Base-by-base conservation (phyloP, 2,888 invertebrate species). In the Thelaira solivaga region DNA sequence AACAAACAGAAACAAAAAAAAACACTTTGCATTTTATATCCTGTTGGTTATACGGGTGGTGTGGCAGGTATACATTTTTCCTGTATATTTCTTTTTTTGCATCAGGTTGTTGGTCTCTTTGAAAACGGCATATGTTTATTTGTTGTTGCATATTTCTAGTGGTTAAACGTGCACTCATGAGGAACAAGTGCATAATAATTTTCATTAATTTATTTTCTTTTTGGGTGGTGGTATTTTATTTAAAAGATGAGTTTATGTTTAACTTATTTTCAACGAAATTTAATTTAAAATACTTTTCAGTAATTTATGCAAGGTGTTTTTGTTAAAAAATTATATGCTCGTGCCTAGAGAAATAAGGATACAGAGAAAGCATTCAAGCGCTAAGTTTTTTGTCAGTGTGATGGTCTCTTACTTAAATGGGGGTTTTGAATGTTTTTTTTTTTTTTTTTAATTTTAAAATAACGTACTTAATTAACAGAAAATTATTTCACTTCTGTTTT, bases 181-280 rank as follows among this genome's bases (percentile, higher is more conserved):
- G 80, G 80, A 80, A 80, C 80, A 80, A 80, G 80, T 80, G 76
- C 57, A 64, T 47, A 62, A 20, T n/a, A n/a, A n/a, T n/a, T 51
- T 51, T 67, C 36, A 36, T 10, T 47, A 0, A 10, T 7, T 39
- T 31, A 59, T 20, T 39, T 68, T 31, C 31, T 13, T 55, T 18
- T 64, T 18, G 73, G 77, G 69, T 68, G 73, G 68, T 31, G 18
- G 43, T 16, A 2, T 51, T 26, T 47, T 8, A 5, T 13, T 36
- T 43, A 1, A 51, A 59, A 39, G 77, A 78, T 78, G 77, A 74
- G 69, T 78, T 78, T 20, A 20, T 39, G 59, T 64, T 69, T 45
- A 68, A 74, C 69, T 57, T 73, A 59, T 45, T 61, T 61, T 47
- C 4, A 59, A 39, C 11, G 29, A 41, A n/a, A 26, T 41, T 29